Base-by-base conservation (phyloP, 2,797 vertebrate species). In the Esox lucius region DNA sequence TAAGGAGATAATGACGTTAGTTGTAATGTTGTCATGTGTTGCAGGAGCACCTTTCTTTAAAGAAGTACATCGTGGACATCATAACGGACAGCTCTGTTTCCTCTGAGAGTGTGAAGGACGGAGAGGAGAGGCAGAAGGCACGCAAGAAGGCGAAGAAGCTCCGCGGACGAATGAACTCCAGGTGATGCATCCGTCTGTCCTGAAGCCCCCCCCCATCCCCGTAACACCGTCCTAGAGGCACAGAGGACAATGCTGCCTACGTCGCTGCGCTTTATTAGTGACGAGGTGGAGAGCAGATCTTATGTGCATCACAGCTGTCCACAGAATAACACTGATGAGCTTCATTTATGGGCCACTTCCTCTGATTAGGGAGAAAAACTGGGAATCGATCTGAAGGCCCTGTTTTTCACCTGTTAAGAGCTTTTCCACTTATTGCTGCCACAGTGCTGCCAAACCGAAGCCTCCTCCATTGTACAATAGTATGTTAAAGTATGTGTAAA, bases 331-430 rank as follows among this genome's bases (percentile, higher is more conserved):
- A 94, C 90, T 89, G 96, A 98, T 97, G 96, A 96, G 94, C 90
- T 91, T 95, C 96, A 98, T 98, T 98, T 98, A 98, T 96, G 28
- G 92, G 93, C 95, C 97, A 98, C 97, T 98, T 96, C 97, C 93
- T 95, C 91, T 96, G 96, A 98, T 98, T 98, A 96, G 95, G 94
- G 92, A 93, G 92, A 93, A 96, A 96, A 97, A 95, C 93, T 90
- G 88, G 84, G 33, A 95, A 97, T 98, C 92, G 95, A 98, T 97
- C 92, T 80, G 75, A 82, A 92, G 91, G 89, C 93, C 90, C 91
- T 85, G 77, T 88, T 91, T 93, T 96, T 97, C 95, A 96, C 95
- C 96, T 97, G 95, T 95, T 96, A 96, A 97, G 96, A 97, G 96
- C 96, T 97, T 95, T 98, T 94, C 91, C 93, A 92, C 92, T 98